Base-by-base conservation (phyloP, 2,113 vertebrate genomes). In the Peromyscus leucopus region DNA sequence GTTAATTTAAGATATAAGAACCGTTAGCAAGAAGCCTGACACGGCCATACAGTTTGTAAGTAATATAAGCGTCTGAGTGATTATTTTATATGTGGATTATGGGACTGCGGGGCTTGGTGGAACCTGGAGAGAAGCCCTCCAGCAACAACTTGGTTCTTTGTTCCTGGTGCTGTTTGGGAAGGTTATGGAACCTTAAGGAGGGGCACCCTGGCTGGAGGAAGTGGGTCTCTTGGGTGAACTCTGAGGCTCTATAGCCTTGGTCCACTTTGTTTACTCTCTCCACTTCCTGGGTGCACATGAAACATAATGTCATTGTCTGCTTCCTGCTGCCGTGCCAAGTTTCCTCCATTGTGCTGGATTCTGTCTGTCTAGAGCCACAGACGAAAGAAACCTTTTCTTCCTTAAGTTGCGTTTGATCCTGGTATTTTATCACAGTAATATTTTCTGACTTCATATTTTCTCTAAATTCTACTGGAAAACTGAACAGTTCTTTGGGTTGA, bases 401-500 rank as follows among this genome's bases (percentile, higher is more conserved):
- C n/a, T 59, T 21, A n/a, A 12, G 36, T 82, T 82, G 21, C 55
- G 24, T 57, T n/a, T n/a, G 33, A 82, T 39, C 11, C 5, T 82
- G 31, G 11, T 7, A 4, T 13, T 24, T 82, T 59, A 10, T 59
- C 36, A 39, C 55, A 82, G 36, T 10, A 24, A 59, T 39, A 42
- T 42, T 42, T 42, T 42, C 42, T 92, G 59, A 16, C 33, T 89
- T 94, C 13, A 93, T 46, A 55, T 71, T 90, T 94, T 83, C 19
- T 93, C 55, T 74, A 94, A 90, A 69, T 85, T 84, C 39, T 75
- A 19, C 69, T 72, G 65, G 24, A 94, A 90, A 90, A 63, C 12
- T 2, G 33, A 95, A 39, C 16, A 89, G 21, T 39, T 55, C 92
- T 87, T 86, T 72, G 95, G 84, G 24, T 71, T 86, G 10, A 83